phyloP scores from a whole-genome alignment of 2,113 vertebrate species.

The Pollachius pollachius region DNA sequence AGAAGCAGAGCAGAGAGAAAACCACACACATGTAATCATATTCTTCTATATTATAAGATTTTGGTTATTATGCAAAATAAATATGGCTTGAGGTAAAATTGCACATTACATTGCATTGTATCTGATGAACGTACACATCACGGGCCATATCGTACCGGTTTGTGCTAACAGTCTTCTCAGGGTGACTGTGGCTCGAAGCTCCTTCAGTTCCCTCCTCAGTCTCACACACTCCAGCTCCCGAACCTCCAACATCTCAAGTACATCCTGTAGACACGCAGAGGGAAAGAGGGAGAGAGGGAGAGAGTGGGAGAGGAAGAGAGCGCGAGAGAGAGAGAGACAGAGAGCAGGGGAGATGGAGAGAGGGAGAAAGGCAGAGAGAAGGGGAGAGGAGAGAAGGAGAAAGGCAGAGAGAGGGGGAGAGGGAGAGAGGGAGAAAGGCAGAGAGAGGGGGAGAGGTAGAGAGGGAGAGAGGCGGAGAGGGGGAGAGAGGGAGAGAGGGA shows the following conservation, averaged over 20 bases:
- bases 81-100: too few species aligned
- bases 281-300: neutral
- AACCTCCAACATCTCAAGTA: constrained; percentile 68
- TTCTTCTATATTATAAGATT: too few species aligned
- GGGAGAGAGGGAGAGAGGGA: too few species aligned
- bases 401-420: too few species aligned
- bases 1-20: neutral
- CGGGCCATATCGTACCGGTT: constrained; percentile 39
- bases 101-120: neutral
- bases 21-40: constrained; percentile 8
- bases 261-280: constrained; percentile 49
- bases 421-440: too few species aligned
- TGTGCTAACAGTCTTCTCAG: constrained; percentile 60
- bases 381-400: too few species aligned
- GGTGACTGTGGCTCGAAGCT: constrained; percentile 51
- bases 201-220: constrained; percentile 71
- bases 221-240: constrained; percentile 63
- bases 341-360: neutral
- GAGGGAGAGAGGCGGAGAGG: too few species aligned
- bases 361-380: too few species aligned
- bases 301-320: neutral
- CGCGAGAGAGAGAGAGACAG: neutral
- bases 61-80: too few species aligned
- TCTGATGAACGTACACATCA: neutral
- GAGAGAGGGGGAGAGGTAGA: too few species aligned